Evolutionary conservation across 2,113 vertebrate species (phyloP), one percentile per base, ranked within the genome.

Genomic region (Balaeniceps rex): DNA sequence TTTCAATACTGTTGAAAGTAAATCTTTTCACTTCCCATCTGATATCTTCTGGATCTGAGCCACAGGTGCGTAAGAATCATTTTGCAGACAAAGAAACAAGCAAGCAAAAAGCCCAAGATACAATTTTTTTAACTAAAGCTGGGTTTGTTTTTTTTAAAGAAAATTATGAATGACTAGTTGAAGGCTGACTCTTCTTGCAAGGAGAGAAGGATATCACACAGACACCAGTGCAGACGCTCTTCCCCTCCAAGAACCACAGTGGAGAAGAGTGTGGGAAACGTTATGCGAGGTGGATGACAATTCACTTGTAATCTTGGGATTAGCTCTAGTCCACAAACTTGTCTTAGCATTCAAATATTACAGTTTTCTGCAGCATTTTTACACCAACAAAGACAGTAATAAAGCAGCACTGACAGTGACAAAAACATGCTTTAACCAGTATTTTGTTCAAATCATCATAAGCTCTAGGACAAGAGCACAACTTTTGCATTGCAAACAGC

Each of bases 1-100:
- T 84, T 91, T 76, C 69, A 23, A 42, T n/a, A 28, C 33, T 40
- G 60, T 31, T 96, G 87, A 91, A 94, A 91, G 31, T 14, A 91
- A 85, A 66, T 29, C 52, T 51, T 82, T 64, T 64, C 74, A 78
- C 52, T 47, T 89, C 31, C 74, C 49, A 93, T 71, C 91, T 72
- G 77, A 55, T 68, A 87, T 24, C 76, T 78, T 66, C 47, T 92
- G 87, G 91, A 66, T 54, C 60, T 84, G 46, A 21, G 82, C 58
- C 94, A 80, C 34, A 49, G 44, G 13, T 51, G 7, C 21, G 0
- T 11, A 76, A 87, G 51, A 87, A 88, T 15, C 22, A 87, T 51
- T 70, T 9, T 54, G 12, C n/a, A 86, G 52, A 80, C 28, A 60
- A 82, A 87, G 38, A 77, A 90, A 65, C 1, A 79, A 42, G 51